phyloP scores from a whole-genome alignment of 2,888 invertebrate species.

The Argyra leucocephala region DNA sequence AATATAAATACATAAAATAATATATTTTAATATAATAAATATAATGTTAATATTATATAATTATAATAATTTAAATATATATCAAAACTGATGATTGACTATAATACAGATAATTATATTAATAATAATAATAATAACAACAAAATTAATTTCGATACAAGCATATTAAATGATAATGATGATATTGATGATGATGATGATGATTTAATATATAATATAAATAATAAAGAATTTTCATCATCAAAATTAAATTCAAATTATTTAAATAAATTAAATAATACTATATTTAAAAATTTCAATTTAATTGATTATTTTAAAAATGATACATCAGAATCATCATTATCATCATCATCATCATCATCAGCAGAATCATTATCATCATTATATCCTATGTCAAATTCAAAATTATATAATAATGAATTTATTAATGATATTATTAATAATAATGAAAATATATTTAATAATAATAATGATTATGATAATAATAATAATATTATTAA shows the following conservation, averaged over 20 bases:
- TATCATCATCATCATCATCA: background rate
- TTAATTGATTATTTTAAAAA: background rate
- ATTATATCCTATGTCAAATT: background rate
- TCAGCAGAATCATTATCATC: background rate
- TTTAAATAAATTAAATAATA: conserved; percentile 10
- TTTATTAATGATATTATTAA: background rate
- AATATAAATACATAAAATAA: no score
- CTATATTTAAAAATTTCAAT: background rate
- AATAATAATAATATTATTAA: background rate
- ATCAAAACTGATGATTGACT: conserved; percentile 22
- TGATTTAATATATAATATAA: conserved; percentile 5
- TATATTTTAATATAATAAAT: no score
- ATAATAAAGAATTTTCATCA: conserved; percentile 8
- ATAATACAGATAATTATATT: conserved; percentile 19
- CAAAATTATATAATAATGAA: background rate
- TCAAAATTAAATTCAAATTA: background rate
- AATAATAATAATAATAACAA: no score
- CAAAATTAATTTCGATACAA: background rate
- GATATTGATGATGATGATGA: conserved; percentile 12
- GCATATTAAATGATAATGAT: background rate
- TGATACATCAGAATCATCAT: background rate
- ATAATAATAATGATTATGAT: background rate
- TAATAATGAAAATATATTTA: background rate
- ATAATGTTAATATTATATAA: no score
- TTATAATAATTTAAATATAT: no score